phyloP scores from a whole-genome alignment of 2,888 invertebrate genomes.

The Subacronicta megacephala region DNA sequence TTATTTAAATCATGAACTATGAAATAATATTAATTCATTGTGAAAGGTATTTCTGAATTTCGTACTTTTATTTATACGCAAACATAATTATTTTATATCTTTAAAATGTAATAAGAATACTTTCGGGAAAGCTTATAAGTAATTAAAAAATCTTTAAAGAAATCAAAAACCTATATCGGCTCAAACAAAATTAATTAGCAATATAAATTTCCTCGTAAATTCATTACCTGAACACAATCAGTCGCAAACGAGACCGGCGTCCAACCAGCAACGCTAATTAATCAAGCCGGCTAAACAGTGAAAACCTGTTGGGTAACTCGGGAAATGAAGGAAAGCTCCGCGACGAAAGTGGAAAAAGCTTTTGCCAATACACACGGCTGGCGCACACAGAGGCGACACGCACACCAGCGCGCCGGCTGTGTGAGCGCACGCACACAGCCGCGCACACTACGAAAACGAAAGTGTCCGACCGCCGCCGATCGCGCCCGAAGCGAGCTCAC shows the following conservation, averaged over 20 bases:
- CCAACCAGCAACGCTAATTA: slow-evolving; percentile 59
- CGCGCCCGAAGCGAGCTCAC: slow-evolving; percentile 88
- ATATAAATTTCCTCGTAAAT: slow-evolving; percentile 56
- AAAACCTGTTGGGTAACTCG: slow-evolving; percentile 84
- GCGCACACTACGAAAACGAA: slow-evolving; percentile 87
- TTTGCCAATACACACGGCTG: slow-evolving; percentile 59
- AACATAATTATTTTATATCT: slow-evolving; percentile 1
- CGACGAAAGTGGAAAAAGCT: slow-evolving; percentile 88
- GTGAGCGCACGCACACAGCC: slow-evolving; percentile 55
- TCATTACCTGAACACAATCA: slow-evolving; percentile 58
- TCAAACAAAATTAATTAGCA: slow-evolving; percentile 41
- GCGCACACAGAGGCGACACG: slow-evolving; percentile 55
- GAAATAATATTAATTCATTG: slow-evolving; percentile 40
- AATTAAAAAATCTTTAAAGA: slow-evolving; percentile 19
- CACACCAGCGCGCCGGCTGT: slow-evolving; percentile 43
- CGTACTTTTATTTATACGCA: slow-evolving; percentile 3
- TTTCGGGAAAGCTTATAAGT: slow-evolving; percentile 4
- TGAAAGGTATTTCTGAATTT: slow-evolving; percentile 2
- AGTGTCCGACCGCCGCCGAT: slow-evolving; percentile 87
- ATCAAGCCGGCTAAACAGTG: slow-evolving; percentile 64
- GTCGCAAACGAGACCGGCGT: slow-evolving; percentile 49
- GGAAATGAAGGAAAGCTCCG: slow-evolving; percentile 86
- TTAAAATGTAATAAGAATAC: slow-evolving; percentile 7
- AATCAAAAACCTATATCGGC: slow-evolving; percentile 18
- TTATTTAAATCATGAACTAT: slow-evolving; percentile 51